phyloP scores from a whole-genome alignment of 2,888 invertebrate genomes.

The Parnassius glacialis region DNA sequence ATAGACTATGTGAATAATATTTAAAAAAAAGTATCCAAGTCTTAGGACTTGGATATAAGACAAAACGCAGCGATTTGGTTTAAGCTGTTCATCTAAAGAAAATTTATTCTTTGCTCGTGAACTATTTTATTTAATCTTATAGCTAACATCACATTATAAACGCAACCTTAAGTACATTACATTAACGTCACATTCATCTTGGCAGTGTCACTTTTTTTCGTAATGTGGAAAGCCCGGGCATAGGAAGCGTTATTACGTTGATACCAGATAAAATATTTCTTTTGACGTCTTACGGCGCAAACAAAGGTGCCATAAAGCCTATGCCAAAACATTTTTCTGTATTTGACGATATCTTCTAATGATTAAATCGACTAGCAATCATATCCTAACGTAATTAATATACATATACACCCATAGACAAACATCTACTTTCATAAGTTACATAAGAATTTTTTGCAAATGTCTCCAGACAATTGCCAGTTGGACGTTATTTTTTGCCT shows the following conservation, averaged over 20 bases:
- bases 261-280: not conserved
- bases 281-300: not conserved
- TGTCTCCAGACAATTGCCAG: not conserved
- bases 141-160: constrained; percentile 19
- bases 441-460: no score
- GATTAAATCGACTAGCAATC: no score
- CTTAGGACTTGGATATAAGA: no score
- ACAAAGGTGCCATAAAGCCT: not conserved
- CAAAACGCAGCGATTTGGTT: no score
- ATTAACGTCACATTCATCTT: not conserved
- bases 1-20: no score
- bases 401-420: not conserved
- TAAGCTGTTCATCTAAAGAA: no score
- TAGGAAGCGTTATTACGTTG: not conserved
- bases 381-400: not conserved
- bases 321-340: not conserved
- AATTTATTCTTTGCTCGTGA: no score
- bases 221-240: not conserved
- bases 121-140: not conserved
- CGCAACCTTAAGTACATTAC: constrained; percentile 4
- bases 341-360: no score
- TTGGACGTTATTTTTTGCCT: not conserved
- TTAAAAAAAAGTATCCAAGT: no score
- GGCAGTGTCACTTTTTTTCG: constrained; percentile 5
- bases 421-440: not conserved